Evolutionary conservation across 2,888 invertebrate genomes (phyloP).

Genomic region (Vesta saturnalis): DNA sequence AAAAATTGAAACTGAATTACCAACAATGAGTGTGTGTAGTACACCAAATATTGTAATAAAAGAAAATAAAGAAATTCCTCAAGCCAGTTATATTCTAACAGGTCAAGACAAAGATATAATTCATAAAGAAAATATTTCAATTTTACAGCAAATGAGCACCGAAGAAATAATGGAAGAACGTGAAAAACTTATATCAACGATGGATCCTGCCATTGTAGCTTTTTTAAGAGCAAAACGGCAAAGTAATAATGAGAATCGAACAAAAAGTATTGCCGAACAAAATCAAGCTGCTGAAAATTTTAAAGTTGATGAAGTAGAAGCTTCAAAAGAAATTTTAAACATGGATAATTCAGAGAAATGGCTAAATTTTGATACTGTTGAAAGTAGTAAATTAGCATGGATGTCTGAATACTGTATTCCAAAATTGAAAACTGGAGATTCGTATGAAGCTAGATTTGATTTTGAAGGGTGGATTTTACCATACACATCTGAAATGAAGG

Average conservation of each 20-base stretch:
- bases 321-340: slow-evolving; percentile 65
- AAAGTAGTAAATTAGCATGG: slow-evolving; percentile 90
- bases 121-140: slow-evolving; percentile 77
- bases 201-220: slow-evolving; percentile 74
- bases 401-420: slow-evolving; percentile 77
- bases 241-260: slow-evolving; percentile 46
- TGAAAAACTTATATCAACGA: slow-evolving; percentile 69
- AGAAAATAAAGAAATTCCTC: slow-evolving; percentile 41
- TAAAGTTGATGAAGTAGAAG: slow-evolving; percentile 63
- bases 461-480: slow-evolving; percentile 83
- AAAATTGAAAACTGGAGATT: slow-evolving; percentile 64
- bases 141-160: slow-evolving; percentile 74
- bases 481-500: slow-evolving; percentile 70
- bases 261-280: slow-evolving; percentile 57
- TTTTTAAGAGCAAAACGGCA: slow-evolving; percentile 68
- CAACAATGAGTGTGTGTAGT: slow-evolving; percentile 11
- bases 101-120: slow-evolving; percentile 68
- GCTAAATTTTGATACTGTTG: slow-evolving; percentile 87
- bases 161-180: slow-evolving; percentile 81
- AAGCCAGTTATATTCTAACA: slow-evolving; percentile 64
- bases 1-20: slow-evolving; percentile 44
- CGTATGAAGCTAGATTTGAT: slow-evolving; percentile 85
- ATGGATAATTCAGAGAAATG: slow-evolving; percentile 75
- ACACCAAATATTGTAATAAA: slow-evolving; percentile 49
- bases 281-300: slow-evolving; percentile 53